Evolutionary conservation across 2,797 vertebrate species (phyloP).

Genomic region (Aphelocoma californica): DNA sequence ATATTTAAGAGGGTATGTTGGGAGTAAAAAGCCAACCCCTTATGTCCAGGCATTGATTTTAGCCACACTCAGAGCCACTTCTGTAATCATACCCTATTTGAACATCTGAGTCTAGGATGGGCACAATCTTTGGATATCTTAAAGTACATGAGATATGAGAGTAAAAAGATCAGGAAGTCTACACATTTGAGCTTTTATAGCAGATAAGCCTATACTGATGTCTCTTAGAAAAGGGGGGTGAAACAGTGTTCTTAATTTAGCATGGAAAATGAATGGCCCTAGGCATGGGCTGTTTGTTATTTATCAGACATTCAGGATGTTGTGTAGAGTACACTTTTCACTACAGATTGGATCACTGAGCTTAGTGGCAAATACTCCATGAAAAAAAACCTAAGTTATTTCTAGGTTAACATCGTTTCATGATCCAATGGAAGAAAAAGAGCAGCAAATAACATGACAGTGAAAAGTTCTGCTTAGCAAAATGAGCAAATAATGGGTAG

Average conservation of each 20-base stretch:
- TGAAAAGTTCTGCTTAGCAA: background rate
- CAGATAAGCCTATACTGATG: background rate
- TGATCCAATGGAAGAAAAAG: background rate
- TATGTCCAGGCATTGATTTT: background rate
- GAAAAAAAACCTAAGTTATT: background rate
- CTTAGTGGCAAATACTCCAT: background rate
- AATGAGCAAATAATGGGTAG: background rate
- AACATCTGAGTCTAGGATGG: background rate
- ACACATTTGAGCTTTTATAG: background rate
- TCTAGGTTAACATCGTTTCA: background rate
- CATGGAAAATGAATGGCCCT: background rate
- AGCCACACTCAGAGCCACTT: background rate
- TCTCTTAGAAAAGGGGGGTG: background rate
- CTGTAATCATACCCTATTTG: background rate
- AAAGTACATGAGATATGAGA: background rate
- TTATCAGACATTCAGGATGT: background rate
- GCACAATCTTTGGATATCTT: background rate
- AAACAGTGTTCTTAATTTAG: background rate
- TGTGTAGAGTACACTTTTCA: background rate
- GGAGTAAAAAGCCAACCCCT: background rate
- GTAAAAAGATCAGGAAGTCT: background rate
- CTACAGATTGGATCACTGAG: background rate
- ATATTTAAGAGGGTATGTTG: background rate
- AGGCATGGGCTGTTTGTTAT: background rate
- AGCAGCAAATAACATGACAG: background rate